Base-by-base conservation (phyloP, 2,113 vertebrate genomes). In the Myotis davidii region DNA sequence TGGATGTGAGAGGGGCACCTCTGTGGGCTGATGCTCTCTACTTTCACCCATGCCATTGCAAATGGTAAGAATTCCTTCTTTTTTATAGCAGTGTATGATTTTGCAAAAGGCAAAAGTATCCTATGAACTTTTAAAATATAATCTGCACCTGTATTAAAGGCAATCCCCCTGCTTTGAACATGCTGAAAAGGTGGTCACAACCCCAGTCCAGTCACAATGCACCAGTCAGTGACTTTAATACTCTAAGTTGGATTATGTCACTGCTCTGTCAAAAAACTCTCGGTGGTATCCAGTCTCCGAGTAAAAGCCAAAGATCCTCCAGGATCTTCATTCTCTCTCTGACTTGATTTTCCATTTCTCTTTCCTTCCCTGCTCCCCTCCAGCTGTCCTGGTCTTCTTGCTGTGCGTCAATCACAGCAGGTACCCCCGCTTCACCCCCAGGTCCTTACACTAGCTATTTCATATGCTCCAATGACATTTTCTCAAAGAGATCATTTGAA, bases 111-210 rank as follows among this genome's bases (percentile, higher is more conserved):
- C n/a, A n/a, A n/a, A n/a, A n/a, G n/a, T n/a, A n/a, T n/a, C n/a
- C n/a, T n/a, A n/a, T n/a, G 72, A 74, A 93, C 5, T 61, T 94
- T 64, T 52, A 93, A 78, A 84, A 77, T 42, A 70, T 7, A 86
- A 72, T 54, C 42, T 48, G 42, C 9, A 65, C 14, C 69, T 91
- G 18, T 29, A 3, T 1, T 29, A 6, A 89, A 84, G 29, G 12
- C 18, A 85, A 92, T n/a, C 2, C 7, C 83, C 16, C 6, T 69
- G 13, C 64, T 94, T 37, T 94, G 37, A 59, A 83, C 65, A 85
- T 52, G 34, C n/a, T 52, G 52, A 45, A 85, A 70, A 83, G 1
- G 6, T 21, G 2, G 3, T 27, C 52, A 54, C 25, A 64, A 34
- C 1, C 9, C 48, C 25, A 64, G 0, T 17, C 37, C 50, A 11